phyloP scores from a whole-genome alignment of 2,888 invertebrate species.

The Lithophane socia region DNA sequence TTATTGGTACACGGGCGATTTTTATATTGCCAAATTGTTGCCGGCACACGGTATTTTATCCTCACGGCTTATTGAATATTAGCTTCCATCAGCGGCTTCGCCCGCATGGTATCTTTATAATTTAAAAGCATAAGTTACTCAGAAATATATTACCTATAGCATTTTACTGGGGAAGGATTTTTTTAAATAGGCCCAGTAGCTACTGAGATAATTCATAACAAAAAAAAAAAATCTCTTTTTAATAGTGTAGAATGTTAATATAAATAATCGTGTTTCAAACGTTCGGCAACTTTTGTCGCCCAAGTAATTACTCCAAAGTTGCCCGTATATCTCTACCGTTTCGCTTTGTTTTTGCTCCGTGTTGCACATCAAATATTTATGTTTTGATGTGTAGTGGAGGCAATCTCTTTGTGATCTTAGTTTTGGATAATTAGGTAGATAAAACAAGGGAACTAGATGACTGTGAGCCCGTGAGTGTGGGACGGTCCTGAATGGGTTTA shows the following conservation, averaged over 20 bases:
- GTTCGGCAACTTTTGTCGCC: not conserved
- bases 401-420: slow-evolving; percentile 57
- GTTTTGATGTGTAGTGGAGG: slow-evolving; percentile 47
- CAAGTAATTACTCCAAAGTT: slow-evolving; percentile 7
- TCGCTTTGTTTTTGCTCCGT: slow-evolving; percentile 33
- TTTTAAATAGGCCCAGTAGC: too few relatives aligned
- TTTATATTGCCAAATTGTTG: slow-evolving; percentile 3
- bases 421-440: slow-evolving; percentile 47
- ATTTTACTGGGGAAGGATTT: fast-evolving
- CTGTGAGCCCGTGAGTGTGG: slow-evolving; percentile 3
- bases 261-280: not conserved
- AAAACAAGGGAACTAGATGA: slow-evolving; percentile 20
- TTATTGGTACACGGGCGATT: slow-evolving; percentile 21
- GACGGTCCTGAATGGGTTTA: slow-evolving; percentile 3
- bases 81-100: too few relatives aligned
- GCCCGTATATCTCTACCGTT: slow-evolving; percentile 18
- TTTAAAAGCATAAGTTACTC: too few relatives aligned
- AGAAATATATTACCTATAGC: too few relatives aligned
- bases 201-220: too few relatives aligned
- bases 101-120: too few relatives aligned
- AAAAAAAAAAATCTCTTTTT: too few relatives aligned
- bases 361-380: slow-evolving; percentile 54
- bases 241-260: not conserved
- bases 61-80: not conserved
- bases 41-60: not conserved